These are phyloP conservation scores for Tetraneura akinire DNA, from an alignment of 1,140 invertebrate species.

Conservation along the genomic window DNA sequence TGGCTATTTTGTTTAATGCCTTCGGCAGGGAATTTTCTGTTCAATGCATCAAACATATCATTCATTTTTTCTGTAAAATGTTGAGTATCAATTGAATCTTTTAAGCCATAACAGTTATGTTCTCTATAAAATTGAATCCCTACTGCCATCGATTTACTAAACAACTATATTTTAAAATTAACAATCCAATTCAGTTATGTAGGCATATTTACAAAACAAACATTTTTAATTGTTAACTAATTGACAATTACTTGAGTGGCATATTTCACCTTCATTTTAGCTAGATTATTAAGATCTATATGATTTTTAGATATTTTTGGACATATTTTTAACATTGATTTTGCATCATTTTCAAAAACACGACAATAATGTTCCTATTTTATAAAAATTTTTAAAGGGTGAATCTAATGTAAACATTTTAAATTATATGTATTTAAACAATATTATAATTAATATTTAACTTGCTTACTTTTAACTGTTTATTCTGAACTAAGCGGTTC, in stretches of 20 bases:
- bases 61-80: conserved; percentile 3
- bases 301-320: not conserved
- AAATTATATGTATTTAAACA: too few species aligned
- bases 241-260: not conserved
- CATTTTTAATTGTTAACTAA: not conserved
- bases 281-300: not conserved
- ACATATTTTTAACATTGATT: not conserved
- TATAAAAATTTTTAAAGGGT: too few species aligned
- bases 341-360: not conserved
- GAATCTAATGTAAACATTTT: too few species aligned
- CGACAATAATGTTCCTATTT: too few species aligned
- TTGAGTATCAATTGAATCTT: not conserved
- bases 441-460: not conserved
- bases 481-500: too few species aligned
- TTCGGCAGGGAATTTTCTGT: not conserved
- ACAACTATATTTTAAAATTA: too few species aligned
- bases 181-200: too few species aligned
- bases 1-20: not conserved
- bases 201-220: not conserved
- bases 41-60: not conserved
- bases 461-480: not conserved
- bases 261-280: too few species aligned
- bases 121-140: not conserved
- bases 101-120: not conserved
- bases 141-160: not conserved